phyloP scores from a whole-genome alignment of 2,797 vertebrate species.

The Masticophis lateralis region DNA sequence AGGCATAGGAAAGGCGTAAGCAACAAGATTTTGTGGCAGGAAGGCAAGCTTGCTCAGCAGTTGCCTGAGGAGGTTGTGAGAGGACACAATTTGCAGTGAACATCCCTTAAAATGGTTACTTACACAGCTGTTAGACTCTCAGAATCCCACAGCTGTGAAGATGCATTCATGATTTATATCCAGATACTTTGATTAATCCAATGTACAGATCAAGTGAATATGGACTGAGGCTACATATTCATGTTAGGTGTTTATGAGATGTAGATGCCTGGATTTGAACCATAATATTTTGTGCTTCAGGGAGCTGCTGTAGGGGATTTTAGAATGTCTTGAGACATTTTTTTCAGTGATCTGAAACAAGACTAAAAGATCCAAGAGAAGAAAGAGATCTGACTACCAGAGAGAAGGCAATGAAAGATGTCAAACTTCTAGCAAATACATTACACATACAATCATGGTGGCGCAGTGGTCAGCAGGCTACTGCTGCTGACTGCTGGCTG shows the following conservation, averaged over 20 bases:
- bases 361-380: not conserved
- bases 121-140: not conserved
- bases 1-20: not conserved
- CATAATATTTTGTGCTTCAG: not conserved
- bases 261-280: not conserved
- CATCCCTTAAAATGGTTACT: not conserved
- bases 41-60: not conserved
- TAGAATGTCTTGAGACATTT: not conserved
- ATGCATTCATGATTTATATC: not conserved
- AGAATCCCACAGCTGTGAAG: not conserved
- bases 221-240: not conserved
- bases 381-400: not conserved
- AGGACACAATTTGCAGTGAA: not conserved
- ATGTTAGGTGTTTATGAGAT: not conserved
- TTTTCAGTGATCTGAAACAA: not conserved
- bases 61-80: not conserved
- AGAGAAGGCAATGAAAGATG: not conserved
- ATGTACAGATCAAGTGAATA: not conserved
- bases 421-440: not conserved
- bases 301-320: not conserved
- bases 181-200: not conserved
- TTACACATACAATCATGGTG: not conserved
- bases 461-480: too few relatives aligned
- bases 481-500: too few relatives aligned
- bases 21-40: not conserved